A percentile compares a stretch with the other conserved stretches of the same genome.
Conservation (phyloP, 2,113 vertebrate species). For the Athene cunicularia region DNA sequence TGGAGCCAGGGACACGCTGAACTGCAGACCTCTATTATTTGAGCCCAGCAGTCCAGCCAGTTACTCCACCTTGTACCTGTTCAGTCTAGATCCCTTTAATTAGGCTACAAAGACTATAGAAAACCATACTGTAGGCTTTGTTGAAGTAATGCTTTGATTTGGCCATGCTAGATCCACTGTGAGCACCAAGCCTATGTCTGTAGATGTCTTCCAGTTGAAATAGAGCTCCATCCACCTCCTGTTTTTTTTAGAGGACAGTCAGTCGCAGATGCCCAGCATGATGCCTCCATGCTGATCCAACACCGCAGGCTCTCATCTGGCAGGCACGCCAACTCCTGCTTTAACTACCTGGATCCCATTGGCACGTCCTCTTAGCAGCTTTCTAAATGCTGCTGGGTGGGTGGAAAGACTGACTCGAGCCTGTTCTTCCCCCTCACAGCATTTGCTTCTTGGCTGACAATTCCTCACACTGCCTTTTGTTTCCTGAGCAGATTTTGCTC, state of each 20-base stretch:
- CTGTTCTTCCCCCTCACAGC: background rate
- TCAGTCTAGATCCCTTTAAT: background rate
- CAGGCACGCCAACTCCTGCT: background rate
- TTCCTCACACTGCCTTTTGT: background rate
- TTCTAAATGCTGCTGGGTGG: background rate
- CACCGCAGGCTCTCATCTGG: background rate
- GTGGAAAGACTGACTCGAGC: fast-evolving
- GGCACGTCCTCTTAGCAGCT: background rate
- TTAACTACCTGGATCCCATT: background rate
- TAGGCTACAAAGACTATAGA: background rate
- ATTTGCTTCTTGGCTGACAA: background rate
- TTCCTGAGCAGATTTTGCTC: background rate
- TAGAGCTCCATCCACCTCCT: background rate
- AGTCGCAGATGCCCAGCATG: background rate
- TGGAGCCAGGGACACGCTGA: background rate
- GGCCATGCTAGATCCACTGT: background rate
- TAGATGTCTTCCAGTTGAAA: background rate
- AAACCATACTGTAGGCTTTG: background rate
- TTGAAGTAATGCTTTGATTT: background rate
- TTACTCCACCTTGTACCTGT: background rate
- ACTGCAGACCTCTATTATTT: background rate
- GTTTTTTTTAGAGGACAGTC: background rate
- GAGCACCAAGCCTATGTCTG: background rate
- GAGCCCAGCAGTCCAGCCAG: background rate
- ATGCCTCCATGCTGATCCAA: background rate